Evolutionary conservation across 2,888 invertebrate species (phyloP).

Genomic region (Leucoma salicis): DNA sequence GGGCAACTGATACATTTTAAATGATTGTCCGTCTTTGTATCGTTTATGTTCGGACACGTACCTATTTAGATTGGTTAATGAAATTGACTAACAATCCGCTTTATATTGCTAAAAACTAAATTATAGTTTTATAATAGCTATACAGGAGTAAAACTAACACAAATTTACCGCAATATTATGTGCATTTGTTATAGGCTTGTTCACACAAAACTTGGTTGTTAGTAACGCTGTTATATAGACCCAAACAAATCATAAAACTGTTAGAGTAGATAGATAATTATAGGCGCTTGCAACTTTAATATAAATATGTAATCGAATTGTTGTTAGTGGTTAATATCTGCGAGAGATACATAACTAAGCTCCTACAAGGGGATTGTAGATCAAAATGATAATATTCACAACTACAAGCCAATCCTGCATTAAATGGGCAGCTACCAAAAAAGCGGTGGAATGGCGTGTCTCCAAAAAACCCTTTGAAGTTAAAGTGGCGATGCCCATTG

Average conservation of each 20-base stretch:
- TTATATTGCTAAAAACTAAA: no score
- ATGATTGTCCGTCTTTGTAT: no score
- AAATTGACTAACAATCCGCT: no score
- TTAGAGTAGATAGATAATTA: not conserved
- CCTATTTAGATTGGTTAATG: no score
- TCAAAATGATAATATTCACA: conserved; percentile 65
- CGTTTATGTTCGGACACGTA: no score
- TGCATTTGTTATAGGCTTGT: conserved; percentile 20
- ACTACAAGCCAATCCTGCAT: conserved; percentile 54
- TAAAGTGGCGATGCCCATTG: conserved; percentile 85
- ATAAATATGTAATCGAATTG: no score
- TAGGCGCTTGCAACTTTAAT: not conserved
- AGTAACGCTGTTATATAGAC: conserved; percentile 36
- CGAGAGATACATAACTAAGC: not conserved
- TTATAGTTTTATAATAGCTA: no score
- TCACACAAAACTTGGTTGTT: conserved; percentile 46
- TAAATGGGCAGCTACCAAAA: conserved; percentile 87
- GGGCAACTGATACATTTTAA: no score
- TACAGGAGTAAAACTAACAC: no score
- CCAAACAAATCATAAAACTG: conserved; percentile 20
- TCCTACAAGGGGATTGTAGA: not conserved
- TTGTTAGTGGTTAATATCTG: not conserved
- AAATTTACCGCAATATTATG: conserved; percentile 8
- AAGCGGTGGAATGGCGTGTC: conserved; percentile 92
- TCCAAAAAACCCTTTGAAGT: conserved; percentile 92